phyloP scores from a whole-genome alignment of 2,113 vertebrate genomes.

The Malurus elegans region DNA sequence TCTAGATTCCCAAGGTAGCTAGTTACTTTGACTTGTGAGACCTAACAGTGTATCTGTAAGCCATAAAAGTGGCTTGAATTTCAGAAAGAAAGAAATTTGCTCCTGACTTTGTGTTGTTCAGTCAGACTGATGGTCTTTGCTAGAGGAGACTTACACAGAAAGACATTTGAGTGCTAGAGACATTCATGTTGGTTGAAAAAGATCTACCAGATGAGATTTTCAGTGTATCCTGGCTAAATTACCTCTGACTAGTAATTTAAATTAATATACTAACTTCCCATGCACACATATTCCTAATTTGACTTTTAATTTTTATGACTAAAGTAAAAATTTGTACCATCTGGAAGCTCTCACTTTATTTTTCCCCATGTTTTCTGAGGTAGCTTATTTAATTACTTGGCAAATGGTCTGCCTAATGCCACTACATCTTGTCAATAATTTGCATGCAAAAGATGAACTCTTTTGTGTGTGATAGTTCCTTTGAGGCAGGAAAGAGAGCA shows the following conservation, averaged over 20 bases:
- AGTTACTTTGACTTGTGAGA: not conserved
- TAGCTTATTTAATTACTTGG: not conserved
- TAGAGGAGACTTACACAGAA: not conserved
- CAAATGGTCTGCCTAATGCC: not conserved
- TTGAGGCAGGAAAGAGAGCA: not conserved
- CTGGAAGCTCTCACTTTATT: not conserved
- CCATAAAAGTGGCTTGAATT: not conserved
- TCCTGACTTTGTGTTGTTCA: not conserved
- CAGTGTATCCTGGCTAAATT: not conserved
- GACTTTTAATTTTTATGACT: not conserved
- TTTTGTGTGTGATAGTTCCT: not conserved
- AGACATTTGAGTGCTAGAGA: not conserved
- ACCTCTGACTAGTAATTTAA: not conserved
- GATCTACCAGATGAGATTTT: not conserved
- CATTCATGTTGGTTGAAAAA: not conserved
- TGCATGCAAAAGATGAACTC: constrained; percentile 8
- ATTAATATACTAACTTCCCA: not conserved
- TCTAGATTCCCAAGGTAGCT: not conserved
- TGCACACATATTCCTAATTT: not conserved
- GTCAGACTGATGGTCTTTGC: not conserved
- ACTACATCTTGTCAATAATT: not conserved
- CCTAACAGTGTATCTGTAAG: not conserved
- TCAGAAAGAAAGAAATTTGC: not conserved
- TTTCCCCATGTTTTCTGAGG: not conserved
- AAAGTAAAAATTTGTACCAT: not conserved